Percentiles rank a stretch among this genome's conserved stretches.
These are phyloP conservation scores for Buphagus erythrorhynchus DNA, from an alignment of 2,797 vertebrate genomes.

Conservation along the genomic window DNA sequence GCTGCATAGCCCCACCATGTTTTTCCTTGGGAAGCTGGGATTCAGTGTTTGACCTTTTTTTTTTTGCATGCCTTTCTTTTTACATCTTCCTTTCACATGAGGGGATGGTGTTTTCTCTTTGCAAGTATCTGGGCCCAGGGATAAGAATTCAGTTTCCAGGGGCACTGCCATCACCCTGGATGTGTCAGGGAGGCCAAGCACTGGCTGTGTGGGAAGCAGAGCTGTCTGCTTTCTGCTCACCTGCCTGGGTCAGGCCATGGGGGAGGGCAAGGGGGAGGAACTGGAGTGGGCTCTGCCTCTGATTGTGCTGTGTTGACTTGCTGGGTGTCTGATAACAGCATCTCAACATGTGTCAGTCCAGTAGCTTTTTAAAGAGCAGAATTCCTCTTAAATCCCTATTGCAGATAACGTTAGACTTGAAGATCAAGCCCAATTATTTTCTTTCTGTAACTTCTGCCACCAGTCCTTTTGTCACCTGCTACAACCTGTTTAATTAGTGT, in stretches of 20 bases:
- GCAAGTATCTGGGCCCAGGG: not conserved
- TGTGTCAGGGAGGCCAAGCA: not conserved
- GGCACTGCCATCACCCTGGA: accelerated
- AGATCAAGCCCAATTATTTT: not conserved
- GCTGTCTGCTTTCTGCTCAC: not conserved
- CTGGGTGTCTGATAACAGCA: not conserved
- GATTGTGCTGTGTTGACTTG: not conserved
- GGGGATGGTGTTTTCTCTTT: not conserved
- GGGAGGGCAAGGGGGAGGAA: not conserved
- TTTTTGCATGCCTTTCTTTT: not conserved
- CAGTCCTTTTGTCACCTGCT: not conserved
- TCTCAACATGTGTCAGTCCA: not conserved
- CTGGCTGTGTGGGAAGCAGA: not conserved
- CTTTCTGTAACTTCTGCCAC: not conserved
- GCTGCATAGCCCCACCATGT: not conserved
- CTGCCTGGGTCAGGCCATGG: not conserved
- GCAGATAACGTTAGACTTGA: not conserved
- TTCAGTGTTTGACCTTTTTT: not conserved
- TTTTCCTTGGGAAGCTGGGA: not conserved
- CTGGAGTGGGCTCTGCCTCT: not conserved
- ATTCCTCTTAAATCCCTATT: not conserved
- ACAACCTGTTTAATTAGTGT: not conserved
- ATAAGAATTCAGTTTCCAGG: not conserved
- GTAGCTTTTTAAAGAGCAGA: not conserved
- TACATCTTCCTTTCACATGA: not conserved